Base-by-base conservation (phyloP, 1,140 invertebrate species). In the Ceratina calcarata region DNA sequence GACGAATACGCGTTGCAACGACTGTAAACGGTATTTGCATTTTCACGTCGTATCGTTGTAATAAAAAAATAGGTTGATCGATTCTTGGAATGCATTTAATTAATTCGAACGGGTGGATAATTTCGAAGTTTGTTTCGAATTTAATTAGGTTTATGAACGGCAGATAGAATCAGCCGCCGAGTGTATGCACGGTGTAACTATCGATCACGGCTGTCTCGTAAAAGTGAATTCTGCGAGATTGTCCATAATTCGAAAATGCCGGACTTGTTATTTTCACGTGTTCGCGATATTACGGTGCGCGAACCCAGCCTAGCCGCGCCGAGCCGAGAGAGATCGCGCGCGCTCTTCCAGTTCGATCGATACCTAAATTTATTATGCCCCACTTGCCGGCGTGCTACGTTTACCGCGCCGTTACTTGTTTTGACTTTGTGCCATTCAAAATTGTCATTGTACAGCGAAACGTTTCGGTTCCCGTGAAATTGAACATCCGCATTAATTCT, bases 291-390 rank as follows among this genome's bases (percentile, higher is more conserved):
- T 45, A 45, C 37, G 37, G 6, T 45, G 37, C 10, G 37, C 27
- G 27, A 32, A 4, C 27, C 27, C 27, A 4, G 27, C 27, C 27
- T 32, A 4, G 27, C 27, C 27, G 27, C 27, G 27, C 27, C 27
- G 27, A 32, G 27, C 27, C 27, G 58, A 24, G 60, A 45, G 64
- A 32, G 53, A 49, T 60, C 20, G 70, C 72, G 71, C 78, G 72
- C 78, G 72, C 78, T 76, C 51, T 75, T 75, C 2, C 20, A 72
- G 72, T 37, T 55, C 78, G 78, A 80, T 80, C 78, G 73, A 80
- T 75, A 76, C 78, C 71, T 80, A 80, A 80, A 80, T 80, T 80
- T 80, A 80, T 80, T 79, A 80, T 69, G 55, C 73, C 57, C 57
- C 78, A 64, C 65, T 69, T 61, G 72, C 49, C 57, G 69, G 24